Percentiles rank a stretch among this genome's conserved stretches.
phyloP scores from a whole-genome alignment of 37 sponge, comb jelly and placozoan genomes.

The Dysidea cf. avara region DNA sequence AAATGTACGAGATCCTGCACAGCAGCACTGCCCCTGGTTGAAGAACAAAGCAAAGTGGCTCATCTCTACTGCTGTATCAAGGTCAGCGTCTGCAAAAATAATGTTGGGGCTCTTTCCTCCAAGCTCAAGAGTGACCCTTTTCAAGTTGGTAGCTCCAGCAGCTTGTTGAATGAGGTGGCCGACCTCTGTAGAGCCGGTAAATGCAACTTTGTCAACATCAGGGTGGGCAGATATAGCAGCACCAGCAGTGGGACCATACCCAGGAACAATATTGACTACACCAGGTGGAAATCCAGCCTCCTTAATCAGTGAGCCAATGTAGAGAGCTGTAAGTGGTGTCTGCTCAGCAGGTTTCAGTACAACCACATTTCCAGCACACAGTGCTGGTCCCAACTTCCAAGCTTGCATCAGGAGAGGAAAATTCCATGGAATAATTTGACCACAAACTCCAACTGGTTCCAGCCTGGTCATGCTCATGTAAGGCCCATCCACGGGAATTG shows the following conservation, averaged over 20 bases:
- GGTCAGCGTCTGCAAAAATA: constrained; percentile 88
- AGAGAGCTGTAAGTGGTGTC: constrained; percentile 95
- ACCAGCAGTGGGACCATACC: constrained; percentile 97
- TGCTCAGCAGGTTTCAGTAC: constrained; percentile 95
- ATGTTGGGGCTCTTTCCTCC: constrained; percentile 98
- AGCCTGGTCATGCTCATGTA: constrained; percentile 88
- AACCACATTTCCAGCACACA: constrained; percentile 82
- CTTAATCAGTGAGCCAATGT: constrained; percentile 75
- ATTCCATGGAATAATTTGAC: constrained; percentile 99
- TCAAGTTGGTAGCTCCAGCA: constrained; percentile 90
- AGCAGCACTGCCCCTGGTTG: constrained; percentile 98
- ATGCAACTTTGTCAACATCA: constrained; percentile 90
- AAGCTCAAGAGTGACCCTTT: constrained; percentile 92
- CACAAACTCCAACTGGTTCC: constrained; percentile 96
- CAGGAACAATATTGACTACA: constrained; percentile 91
- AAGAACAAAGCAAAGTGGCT: constrained; percentile 91
- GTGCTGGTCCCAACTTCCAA: constrained; percentile 97
- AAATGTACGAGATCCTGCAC: constrained; percentile 88
- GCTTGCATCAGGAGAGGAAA: constrained; percentile 95
- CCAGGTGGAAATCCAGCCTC: constrained; percentile 99
- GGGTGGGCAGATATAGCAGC: constrained; percentile 88
- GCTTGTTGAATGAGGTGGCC: constrained; percentile 86
- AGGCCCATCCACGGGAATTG: constrained; percentile 88
- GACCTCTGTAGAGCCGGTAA: constrained; percentile 98
- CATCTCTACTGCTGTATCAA: constrained; percentile 87